Evolutionary conservation across 2,797 vertebrate genomes (phyloP).

Genomic region (Tamandua tetradactyla): DNA sequence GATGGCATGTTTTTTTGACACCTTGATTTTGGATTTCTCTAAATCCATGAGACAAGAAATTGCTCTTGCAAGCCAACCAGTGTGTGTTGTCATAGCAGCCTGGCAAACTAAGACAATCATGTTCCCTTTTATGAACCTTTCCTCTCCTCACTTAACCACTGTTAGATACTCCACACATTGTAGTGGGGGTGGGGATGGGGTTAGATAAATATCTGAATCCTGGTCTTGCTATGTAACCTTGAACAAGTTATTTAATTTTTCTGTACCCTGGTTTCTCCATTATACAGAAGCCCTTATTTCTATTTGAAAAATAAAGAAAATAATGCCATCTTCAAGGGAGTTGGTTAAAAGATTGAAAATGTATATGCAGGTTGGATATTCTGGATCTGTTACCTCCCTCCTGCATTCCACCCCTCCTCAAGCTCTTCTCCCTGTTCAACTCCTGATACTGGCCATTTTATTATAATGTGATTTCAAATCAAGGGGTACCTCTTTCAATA

Average conservation of each 20-base stretch:
- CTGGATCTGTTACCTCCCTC: background rate
- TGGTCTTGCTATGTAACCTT: background rate
- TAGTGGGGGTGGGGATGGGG: too few species aligned
- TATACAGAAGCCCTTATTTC: constrained; percentile 2
- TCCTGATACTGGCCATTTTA: background rate
- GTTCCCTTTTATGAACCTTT: background rate
- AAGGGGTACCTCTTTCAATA: background rate
- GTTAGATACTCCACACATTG: background rate
- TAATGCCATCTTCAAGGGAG: background rate
- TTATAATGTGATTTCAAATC: background rate
- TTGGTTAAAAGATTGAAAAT: background rate
- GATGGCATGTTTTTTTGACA: too few species aligned
- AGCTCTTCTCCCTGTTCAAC: background rate
- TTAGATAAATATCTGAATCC: background rate
- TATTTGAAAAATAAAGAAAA: background rate
- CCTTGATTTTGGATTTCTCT: too few species aligned
- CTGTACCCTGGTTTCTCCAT: background rate
- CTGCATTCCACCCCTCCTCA: background rate
- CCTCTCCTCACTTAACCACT: background rate
- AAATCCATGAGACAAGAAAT: too few species aligned
- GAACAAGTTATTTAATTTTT: too few species aligned
- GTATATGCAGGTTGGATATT: background rate
- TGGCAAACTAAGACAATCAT: background rate
- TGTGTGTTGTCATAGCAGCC: too few species aligned
- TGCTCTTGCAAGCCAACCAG: too few species aligned